Evolutionary conservation across 2,113 vertebrate genomes (phyloP).

Genomic region (Passerina amoena): DNA sequence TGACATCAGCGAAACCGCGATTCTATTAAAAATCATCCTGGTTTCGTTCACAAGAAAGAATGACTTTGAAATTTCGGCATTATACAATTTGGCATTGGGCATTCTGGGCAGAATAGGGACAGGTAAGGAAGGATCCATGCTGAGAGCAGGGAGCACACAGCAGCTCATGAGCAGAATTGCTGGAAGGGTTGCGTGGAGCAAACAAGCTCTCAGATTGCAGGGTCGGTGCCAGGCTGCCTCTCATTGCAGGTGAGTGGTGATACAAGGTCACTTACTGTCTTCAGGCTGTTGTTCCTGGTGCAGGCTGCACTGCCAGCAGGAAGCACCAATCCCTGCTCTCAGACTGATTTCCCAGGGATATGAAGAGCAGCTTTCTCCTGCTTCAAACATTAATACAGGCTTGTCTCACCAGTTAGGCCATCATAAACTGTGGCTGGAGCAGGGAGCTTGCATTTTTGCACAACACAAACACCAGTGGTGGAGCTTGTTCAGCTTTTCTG

Average conservation of each 20-base stretch:
- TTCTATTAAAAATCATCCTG: neutral
- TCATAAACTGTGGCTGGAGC: neutral
- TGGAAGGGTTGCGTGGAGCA: neutral
- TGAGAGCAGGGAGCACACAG: neutral
- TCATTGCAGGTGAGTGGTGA: neutral
- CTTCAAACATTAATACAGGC: neutral
- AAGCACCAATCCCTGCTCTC: neutral
- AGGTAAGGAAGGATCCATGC: neutral
- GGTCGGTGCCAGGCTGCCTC: neutral
- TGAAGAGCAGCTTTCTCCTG: neutral
- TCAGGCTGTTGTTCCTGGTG: neutral
- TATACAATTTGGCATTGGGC: neutral
- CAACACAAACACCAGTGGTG: neutral
- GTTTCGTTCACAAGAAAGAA: neutral
- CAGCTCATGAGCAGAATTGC: neutral
- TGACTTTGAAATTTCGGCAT: neutral
- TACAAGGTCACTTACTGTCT: neutral
- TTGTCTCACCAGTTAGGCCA: neutral
- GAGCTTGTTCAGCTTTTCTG: neutral
- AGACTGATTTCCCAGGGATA: neutral
- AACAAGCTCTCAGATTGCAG: neutral
- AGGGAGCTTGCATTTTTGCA: neutral
- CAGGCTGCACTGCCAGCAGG: neutral
- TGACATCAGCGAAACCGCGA: rapidly evolving
- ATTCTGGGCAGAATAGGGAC: neutral